Evolutionary conservation across 2,113 vertebrate genomes (phyloP), one percentile per base, ranked within the genome.

Genomic region (Gracilinanus agilis): DNA sequence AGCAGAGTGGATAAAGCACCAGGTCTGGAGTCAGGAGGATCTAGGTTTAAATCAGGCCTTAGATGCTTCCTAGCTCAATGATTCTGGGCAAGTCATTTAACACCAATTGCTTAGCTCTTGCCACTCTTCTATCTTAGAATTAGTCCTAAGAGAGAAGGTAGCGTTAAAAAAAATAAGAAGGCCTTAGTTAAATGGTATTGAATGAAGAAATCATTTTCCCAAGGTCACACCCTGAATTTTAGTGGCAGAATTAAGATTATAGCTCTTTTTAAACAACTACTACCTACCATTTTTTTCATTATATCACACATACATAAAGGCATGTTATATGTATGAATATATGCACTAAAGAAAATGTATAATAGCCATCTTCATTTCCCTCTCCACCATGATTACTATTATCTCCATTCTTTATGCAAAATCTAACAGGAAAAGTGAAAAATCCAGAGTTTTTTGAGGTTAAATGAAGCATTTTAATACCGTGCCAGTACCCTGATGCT

Each of bases 281-380:
- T 56, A 49, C 89, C 92, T 91, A 53, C 34, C 23, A 2, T 90
- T 83, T 10, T 40, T 93, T 96, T 83, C 53, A 23, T 24, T 67
- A 9, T 27, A 12, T 90, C 8, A 24, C 54, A 88, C 40, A 55
- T 67, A 61, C 0, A 27, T 7, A 13, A n/a, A 58, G 24, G 88
- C 88, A 25, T 91, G 75, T 90, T 94, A 55, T 91, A 23, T 88
- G 0, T 9, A 61, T 93, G 58, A 95, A 93, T 95, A 49, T 29
- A 88, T n/a, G 67, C 88, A 53, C 44, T 90, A 93, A 88, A 56
- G 67, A 92, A 54, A 44, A 29, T 11, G 44, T 34, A n/a, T 75
- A 75, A n/a, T 75, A 75, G n/a, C 5, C 67, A n/a, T n/a, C 34
- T 75, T 75, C 34, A 4, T 75, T 75, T 75, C 67, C 34, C 34